Conservation (phyloP, 2,888 invertebrate species). For the Macrosoma leucophasiata region DNA sequence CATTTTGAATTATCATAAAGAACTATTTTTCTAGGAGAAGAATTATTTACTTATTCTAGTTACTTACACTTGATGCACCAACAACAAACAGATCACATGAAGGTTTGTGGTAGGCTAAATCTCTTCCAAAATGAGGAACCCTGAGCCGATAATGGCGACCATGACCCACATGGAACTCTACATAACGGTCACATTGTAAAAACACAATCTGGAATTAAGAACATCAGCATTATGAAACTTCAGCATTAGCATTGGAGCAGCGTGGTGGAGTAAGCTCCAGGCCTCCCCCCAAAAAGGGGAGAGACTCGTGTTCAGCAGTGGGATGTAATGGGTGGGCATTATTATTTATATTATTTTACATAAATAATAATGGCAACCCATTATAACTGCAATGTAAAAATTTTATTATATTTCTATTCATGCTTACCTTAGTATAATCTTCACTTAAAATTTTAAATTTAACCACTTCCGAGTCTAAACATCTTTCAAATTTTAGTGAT, state of each 20-base stretch:
- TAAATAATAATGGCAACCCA: background rate
- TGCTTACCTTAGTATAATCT: slow-evolving; percentile 93
- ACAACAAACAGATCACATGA: slow-evolving; percentile 95
- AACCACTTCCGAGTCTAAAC: slow-evolving; percentile 97
- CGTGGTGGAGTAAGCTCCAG: too few relatives aligned
- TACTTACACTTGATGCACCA: slow-evolving; percentile 85
- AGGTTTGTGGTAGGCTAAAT: slow-evolving; percentile 91
- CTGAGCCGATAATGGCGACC: slow-evolving; percentile 93
- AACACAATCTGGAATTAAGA: slow-evolving; percentile 85
- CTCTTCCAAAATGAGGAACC: slow-evolving; percentile 96
- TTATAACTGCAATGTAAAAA: background rate
- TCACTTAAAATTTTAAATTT: slow-evolving; percentile 94
- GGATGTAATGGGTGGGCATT: too few relatives aligned
- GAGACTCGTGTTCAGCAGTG: too few relatives aligned
- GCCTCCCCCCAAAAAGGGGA: too few relatives aligned
- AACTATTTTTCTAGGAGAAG: too few relatives aligned
- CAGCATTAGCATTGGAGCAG: too few relatives aligned
- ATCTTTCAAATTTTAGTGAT: slow-evolving; percentile 97
- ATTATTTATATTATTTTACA: too few relatives aligned
- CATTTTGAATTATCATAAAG: too few relatives aligned
- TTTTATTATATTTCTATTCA: background rate
- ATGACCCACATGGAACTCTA: slow-evolving; percentile 97
- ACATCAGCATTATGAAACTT: slow-evolving; percentile 2
- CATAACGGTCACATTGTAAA: slow-evolving; percentile 87
- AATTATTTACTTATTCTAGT: slow-evolving; percentile 3